phyloP scores from a whole-genome alignment of 2,113 vertebrate genomes.

The Salvelinus namaycush region DNA sequence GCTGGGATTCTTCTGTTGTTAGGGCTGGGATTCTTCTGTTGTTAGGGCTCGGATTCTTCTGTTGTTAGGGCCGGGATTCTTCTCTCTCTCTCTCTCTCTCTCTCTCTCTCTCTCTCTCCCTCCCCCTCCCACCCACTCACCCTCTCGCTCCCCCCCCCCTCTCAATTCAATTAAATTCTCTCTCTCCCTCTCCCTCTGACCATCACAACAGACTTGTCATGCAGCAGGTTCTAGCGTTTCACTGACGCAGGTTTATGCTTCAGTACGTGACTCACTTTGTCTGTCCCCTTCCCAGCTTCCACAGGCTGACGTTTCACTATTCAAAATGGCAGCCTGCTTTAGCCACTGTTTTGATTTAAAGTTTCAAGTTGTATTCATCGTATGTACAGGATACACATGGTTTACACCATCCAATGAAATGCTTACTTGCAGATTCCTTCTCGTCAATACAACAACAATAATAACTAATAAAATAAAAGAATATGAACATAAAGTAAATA shows the following conservation, averaged over 20 bases:
- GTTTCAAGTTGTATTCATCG: too few relatives aligned
- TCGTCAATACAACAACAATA: too few relatives aligned
- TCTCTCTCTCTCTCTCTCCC: neutral
- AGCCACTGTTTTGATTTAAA: slow-evolving; percentile 3
- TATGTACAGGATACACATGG: too few relatives aligned
- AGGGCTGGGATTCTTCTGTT: too few relatives aligned
- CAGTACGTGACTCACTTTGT: slow-evolving; percentile 1
- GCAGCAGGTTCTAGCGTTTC: slow-evolving; percentile 1
- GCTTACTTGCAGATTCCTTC: too few relatives aligned
- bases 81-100: neutral
- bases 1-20: too few relatives aligned
- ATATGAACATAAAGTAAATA: too few relatives aligned
- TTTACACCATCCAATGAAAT: too few relatives aligned
- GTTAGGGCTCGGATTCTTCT: too few relatives aligned
- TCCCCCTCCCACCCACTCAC: too few relatives aligned
- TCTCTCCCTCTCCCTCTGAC: neutral
- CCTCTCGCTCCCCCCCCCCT: neutral
- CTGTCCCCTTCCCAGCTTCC: neutral
- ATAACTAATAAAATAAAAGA: too few relatives aligned
- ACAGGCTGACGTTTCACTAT: slow-evolving; percentile 38
- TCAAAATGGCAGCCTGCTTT: slow-evolving; percentile 55
- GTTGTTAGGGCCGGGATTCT: too few relatives aligned
- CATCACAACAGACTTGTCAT: neutral
- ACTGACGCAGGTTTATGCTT: neutral
- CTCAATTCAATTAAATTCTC: neutral